phyloP scores from a whole-genome alignment of 2,113 vertebrate species.

The Apeltes quadracus region DNA sequence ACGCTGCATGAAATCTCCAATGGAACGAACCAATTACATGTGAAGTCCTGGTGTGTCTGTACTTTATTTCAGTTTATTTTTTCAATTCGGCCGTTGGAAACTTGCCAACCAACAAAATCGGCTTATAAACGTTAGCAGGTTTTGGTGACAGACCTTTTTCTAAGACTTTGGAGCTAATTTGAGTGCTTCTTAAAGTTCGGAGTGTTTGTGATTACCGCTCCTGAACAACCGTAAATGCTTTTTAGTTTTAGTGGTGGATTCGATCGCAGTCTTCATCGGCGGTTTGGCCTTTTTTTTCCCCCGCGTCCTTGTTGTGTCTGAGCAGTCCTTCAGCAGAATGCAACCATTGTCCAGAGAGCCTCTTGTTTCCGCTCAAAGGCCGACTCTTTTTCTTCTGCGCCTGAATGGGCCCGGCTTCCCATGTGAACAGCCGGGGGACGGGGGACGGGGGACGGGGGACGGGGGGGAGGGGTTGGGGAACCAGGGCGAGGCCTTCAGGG shows the following conservation, averaged over 20 bases:
- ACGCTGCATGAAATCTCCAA: too few relatives aligned
- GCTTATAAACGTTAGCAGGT: not conserved
- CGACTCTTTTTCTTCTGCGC: conserved; percentile 49
- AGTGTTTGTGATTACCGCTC: not conserved
- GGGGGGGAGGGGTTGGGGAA: conserved; percentile 20
- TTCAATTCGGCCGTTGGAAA: not conserved
- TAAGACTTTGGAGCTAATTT: not conserved
- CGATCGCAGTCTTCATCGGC: not conserved
- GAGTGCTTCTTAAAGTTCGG: not conserved
- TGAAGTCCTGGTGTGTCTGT: too few relatives aligned
- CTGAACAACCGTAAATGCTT: not conserved
- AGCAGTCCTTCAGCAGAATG: conserved; percentile 60
- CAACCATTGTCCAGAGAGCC: conserved; percentile 61
- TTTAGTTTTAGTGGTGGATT: not conserved
- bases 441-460: too few relatives aligned
- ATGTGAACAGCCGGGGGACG: conserved; percentile 52
- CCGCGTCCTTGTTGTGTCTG: conserved; percentile 17
- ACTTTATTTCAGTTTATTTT: too few relatives aligned
- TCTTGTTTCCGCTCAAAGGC: conserved; percentile 57
- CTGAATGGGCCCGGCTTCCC: conserved; percentile 43
- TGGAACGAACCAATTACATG: too few relatives aligned
- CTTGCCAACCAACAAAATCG: not conserved
- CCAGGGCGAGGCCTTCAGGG: conserved; percentile 33
- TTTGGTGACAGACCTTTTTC: not conserved
- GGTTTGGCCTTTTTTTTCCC: conserved; percentile 20